Percentiles rank a stretch among this genome's conserved stretches.
phyloP scores from a whole-genome alignment of 2,113 vertebrate genomes.

The Prunella himalayana region DNA sequence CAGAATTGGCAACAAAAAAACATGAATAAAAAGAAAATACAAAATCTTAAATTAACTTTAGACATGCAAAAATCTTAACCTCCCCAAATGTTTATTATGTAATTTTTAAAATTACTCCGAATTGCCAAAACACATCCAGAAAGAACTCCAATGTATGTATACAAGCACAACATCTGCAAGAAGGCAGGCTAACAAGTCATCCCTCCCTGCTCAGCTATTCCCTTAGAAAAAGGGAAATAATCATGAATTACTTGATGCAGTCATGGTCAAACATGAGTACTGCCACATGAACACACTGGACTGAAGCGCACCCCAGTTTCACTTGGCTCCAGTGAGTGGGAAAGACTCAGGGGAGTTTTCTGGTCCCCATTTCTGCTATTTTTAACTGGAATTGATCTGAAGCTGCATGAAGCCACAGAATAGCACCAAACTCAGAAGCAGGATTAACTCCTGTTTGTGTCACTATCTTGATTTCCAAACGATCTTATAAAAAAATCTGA shows the following conservation, averaged over 20 bases:
- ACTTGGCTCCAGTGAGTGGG: rapidly evolving
- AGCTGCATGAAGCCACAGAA: background rate
- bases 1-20: slow-evolving; percentile 12
- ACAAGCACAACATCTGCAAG: background rate
- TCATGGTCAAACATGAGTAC: background rate
- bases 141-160: background rate
- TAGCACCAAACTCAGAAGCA: background rate
- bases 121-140: background rate
- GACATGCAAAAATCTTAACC: background rate
- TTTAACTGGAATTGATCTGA: background rate
- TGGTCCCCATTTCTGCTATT: background rate
- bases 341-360: background rate
- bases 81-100: background rate
- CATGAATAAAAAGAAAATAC: background rate
- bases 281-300: background rate
- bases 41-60: background rate
- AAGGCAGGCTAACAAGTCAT: background rate
- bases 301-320: background rate
- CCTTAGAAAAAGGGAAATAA: background rate
- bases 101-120: background rate
- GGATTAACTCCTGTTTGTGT: background rate
- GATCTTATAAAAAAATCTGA: background rate
- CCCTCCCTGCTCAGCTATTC: background rate
- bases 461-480: background rate
- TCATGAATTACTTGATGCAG: background rate